Conservation (phyloP, 2,113 vertebrate species). For the Cryptotis parvus region DNA sequence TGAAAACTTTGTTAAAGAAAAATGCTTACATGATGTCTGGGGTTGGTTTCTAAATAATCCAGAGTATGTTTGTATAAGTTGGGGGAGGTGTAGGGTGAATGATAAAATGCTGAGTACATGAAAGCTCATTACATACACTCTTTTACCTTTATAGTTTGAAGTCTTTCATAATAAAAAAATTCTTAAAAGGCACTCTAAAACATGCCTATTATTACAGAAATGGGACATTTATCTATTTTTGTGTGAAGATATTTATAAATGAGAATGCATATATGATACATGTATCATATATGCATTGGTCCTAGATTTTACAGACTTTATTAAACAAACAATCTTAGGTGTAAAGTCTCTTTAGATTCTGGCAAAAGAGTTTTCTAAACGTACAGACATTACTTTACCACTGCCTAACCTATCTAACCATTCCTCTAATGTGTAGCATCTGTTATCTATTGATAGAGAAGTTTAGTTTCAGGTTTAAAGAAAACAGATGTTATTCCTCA, state of each 20-base stretch:
- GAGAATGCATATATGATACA: conserved; percentile 61
- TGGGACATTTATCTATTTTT: not conserved
- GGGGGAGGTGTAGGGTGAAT: not conserved
- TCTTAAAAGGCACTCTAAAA: conserved; percentile 57
- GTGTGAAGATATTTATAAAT: conserved; percentile 61
- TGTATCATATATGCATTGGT: conserved; percentile 48
- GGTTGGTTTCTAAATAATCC: conserved; percentile 18
- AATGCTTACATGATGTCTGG: not conserved
- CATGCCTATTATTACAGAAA: conserved; percentile 52
- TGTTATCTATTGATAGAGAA: conserved; percentile 32
- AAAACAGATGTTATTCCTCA: conserved; percentile 66
- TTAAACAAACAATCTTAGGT: conserved; percentile 66
- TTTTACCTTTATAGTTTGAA: conserved; percentile 46
- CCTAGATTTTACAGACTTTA: conserved; percentile 24
- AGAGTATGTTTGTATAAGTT: not conserved
- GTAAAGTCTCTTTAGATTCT: conserved; percentile 52
- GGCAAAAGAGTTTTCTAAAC: conserved; percentile 49
- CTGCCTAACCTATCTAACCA: conserved; percentile 31
- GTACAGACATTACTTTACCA: not conserved
- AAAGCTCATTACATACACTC: not conserved
- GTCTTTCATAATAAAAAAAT: conserved; percentile 51
- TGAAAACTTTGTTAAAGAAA: conserved; percentile 22
- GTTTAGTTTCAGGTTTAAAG: conserved; percentile 50
- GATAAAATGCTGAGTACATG: not conserved
- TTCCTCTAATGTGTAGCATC: conserved; percentile 63